phyloP scores from a whole-genome alignment of 2,888 invertebrate species.

The Nomada fabriciana region DNA sequence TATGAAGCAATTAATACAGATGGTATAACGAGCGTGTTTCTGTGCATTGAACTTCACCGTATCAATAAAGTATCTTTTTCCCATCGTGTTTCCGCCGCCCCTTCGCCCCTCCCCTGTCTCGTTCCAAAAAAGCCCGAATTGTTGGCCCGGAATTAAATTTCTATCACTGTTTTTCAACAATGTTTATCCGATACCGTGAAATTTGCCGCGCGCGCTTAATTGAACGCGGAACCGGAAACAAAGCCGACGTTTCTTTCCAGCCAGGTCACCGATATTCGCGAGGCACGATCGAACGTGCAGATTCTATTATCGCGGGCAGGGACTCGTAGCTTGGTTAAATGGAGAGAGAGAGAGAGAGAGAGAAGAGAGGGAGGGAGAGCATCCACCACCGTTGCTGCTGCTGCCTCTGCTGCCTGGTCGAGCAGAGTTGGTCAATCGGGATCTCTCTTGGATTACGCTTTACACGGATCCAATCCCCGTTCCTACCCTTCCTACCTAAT shows the following conservation, averaged over 20 bases:
- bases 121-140: not conserved
- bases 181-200: constrained; percentile 38
- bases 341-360: too few relatives aligned
- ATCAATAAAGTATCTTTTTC: not conserved
- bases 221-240: constrained; percentile 42
- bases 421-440: constrained; percentile 71
- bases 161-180: constrained; percentile 25
- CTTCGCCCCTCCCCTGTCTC: rapidly evolving
- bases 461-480: constrained; percentile 72
- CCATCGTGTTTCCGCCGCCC: not conserved
- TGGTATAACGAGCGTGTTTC: not conserved
- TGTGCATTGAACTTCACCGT: not conserved
- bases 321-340: constrained; percentile 23
- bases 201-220: constrained; percentile 43
- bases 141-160: constrained; percentile 36
- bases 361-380: not conserved
- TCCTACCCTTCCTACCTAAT: constrained; percentile 73
- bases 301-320: constrained; percentile 75
- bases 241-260: constrained; percentile 46
- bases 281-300: constrained; percentile 70
- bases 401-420: constrained; percentile 57
- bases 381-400: constrained; percentile 7
- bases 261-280: constrained; percentile 50
- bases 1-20: constrained; percentile 6
- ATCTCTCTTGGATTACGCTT: constrained; percentile 74